These are phyloP conservation scores for Narcine bancroftii DNA, from an alignment of 2,113 vertebrate genomes.

Conservation along the genomic window DNA sequence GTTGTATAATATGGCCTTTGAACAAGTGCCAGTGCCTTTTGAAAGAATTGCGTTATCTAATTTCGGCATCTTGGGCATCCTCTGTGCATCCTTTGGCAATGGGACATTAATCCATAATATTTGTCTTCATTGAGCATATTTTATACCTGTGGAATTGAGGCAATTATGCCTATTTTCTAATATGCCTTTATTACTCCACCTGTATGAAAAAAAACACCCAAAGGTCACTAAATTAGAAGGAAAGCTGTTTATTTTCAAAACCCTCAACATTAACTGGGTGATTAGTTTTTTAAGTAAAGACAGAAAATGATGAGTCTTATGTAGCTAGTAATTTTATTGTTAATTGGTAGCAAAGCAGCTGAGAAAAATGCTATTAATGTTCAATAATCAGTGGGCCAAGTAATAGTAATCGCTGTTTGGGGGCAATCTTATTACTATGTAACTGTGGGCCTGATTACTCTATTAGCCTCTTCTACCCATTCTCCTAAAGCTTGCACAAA, in stretches of 20 bases:
- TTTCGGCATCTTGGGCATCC: not conserved
- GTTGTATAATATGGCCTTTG: not conserved
- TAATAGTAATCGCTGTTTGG: slow-evolving; percentile 68
- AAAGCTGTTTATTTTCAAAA: slow-evolving; percentile 36
- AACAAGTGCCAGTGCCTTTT: not conserved
- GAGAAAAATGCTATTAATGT: slow-evolving; percentile 52
- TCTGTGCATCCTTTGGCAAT: not conserved
- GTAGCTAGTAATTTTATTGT: slow-evolving; percentile 42
- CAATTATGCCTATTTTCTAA: not conserved
- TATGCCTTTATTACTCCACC: not conserved
- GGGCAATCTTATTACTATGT: slow-evolving; percentile 64
- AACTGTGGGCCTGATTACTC: slow-evolving; percentile 66
- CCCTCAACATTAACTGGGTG: slow-evolving; percentile 25
- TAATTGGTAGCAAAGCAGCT: slow-evolving; percentile 48
- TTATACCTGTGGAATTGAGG: not conserved
- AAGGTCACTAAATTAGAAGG: not conserved
- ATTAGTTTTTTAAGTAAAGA: slow-evolving; percentile 31
- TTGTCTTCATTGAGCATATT: not conserved
- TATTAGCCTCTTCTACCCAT: slow-evolving; percentile 67
- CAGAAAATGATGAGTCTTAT: slow-evolving; percentile 37
- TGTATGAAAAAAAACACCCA: not conserved
- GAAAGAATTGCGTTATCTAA: not conserved
- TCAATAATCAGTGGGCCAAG: slow-evolving; percentile 54
- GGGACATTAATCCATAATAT: not conserved
- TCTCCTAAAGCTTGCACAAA: slow-evolving; percentile 63